Percentiles rank a stretch among this genome's conserved stretches.
These are phyloP conservation scores for Tragopan temminckii DNA, from an alignment of 2,797 vertebrate species.

Conservation along the genomic window DNA sequence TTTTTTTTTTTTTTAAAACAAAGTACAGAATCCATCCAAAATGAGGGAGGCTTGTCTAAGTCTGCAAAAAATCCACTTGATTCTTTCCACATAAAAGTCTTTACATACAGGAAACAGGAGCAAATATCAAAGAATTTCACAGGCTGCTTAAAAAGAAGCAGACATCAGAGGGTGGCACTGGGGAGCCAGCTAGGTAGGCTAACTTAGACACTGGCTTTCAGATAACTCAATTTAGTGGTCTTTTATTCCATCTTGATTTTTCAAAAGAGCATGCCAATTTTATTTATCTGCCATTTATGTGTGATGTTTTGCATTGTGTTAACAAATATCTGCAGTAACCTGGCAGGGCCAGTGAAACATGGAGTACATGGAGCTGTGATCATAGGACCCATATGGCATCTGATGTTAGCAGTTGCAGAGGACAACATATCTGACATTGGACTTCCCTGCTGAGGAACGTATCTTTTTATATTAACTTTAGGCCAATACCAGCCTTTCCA, in stretches of 20 bases:
- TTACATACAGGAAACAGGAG: not conserved
- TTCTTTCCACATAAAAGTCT: not conserved
- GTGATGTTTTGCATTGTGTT: not conserved
- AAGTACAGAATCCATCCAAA: not conserved
- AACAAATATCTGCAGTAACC: not conserved
- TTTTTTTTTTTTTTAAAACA: fast-evolving
- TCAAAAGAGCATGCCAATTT: not conserved
- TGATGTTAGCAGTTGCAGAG: not conserved
- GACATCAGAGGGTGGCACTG: not conserved
- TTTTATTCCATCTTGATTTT: not conserved
- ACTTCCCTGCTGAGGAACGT: not conserved
- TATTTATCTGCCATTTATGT: not conserved
- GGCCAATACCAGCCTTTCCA: not conserved
- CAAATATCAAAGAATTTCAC: not conserved
- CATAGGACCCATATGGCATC: not conserved
- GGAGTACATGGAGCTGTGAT: not conserved
- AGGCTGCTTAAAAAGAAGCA: not conserved
- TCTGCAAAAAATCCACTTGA: not conserved
- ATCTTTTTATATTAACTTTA: not conserved
- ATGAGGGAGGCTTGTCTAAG: fast-evolving
- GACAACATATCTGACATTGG: not conserved
- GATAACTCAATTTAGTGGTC: not conserved
- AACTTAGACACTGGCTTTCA: not conserved
- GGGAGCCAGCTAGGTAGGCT: not conserved
- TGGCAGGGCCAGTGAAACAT: not conserved